phyloP scores from a whole-genome alignment of 2,113 vertebrate species.

The Chloebia gouldiae region DNA sequence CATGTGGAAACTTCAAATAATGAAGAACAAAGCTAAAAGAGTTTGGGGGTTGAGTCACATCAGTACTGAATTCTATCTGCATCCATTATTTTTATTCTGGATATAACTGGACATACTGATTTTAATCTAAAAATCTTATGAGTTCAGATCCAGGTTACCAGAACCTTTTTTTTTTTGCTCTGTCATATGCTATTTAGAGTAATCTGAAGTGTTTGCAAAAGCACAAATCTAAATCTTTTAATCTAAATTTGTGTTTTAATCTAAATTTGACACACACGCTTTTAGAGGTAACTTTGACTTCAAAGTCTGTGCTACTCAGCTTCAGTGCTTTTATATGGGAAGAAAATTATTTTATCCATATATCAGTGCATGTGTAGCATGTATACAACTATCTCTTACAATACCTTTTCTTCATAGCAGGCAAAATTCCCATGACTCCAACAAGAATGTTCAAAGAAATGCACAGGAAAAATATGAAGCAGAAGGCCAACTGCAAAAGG shows the following conservation, averaged over 20 bases:
- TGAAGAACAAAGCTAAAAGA: conserved; percentile 15
- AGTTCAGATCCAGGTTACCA: background rate
- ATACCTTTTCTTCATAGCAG: background rate
- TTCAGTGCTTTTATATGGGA: background rate
- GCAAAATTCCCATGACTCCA: background rate
- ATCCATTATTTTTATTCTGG: conserved; percentile 11
- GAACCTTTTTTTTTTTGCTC: background rate
- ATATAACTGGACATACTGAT: background rate
- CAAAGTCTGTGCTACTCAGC: background rate
- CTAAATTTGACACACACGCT: background rate
- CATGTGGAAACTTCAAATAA: conserved; percentile 16
- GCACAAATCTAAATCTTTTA: background rate
- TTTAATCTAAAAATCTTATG: background rate
- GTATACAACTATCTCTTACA: background rate
- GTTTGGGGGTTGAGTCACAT: background rate
- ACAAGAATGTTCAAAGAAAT: background rate
- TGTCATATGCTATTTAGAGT: background rate
- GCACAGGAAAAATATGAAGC: background rate
- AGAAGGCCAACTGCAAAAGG: background rate
- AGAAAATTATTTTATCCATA: background rate
- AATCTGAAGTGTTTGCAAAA: background rate
- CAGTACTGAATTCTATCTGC: background rate
- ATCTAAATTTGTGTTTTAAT: background rate
- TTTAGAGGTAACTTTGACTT: background rate
- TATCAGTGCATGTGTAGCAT: background rate